Evolutionary conservation across 53 echinoderm and acorn worm species (phyloP), one percentile per base, ranked within the genome.

Genomic region (Mesocentrotus franciscanus): DNA sequence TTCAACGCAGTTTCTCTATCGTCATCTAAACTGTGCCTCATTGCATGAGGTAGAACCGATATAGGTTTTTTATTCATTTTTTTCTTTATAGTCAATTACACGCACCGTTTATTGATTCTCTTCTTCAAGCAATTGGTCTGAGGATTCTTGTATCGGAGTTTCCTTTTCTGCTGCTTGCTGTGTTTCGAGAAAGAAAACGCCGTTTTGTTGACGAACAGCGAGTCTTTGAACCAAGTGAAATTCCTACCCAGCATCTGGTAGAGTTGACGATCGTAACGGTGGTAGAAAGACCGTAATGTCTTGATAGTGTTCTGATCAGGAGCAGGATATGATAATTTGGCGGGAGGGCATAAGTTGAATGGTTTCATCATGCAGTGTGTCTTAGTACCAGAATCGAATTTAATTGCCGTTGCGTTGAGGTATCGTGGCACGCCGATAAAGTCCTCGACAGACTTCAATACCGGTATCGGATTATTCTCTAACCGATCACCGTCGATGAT

Each of bases 181-280:
- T 17, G 39, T 66, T 39, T 62, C 91, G 1, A 35, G 9, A 64
- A 22, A 22, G 91, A 64, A 11, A 64, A 9, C 26, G 93, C 56
- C 29, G 71, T 36, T 49, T 71, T 55, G 74, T 71, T 71, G 72
- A 75, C 55, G n/a, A 92, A 68, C 0, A 56, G 26, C 6, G 93
- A 71, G 20, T 71, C 57, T 39, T 71, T 71, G 57, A 92, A 92
- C 93, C 93, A 92, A 35, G 93, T 72, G 17, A 92, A 92, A 56
- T 92, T 92, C 34, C 93, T 22, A 24, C 35, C 56, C 11, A 92
- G 76, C 93, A 92, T 92, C 22, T 92, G 75, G 30, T 72, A 92
- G 1, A 92, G 18, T 57, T 92, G 93, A 2, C 76, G 76, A 56
- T 92, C 93, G 42, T 92, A 92, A 7, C 75, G 39, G 7, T 57